Evolutionary conservation across 1,140 invertebrate species (phyloP).

Genomic region (Riptortus pedestris): DNA sequence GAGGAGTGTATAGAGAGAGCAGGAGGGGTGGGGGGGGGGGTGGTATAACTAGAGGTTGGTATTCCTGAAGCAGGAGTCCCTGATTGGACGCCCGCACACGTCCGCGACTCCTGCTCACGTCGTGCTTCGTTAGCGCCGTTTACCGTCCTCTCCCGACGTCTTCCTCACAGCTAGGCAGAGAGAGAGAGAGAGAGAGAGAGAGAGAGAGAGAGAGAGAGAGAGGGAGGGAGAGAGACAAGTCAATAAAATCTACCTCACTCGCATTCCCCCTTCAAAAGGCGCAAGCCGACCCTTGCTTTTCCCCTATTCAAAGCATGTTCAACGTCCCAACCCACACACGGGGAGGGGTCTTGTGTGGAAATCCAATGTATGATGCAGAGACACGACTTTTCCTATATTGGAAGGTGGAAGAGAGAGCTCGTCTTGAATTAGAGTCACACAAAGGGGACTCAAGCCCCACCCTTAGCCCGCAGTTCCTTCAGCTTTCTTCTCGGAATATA

Average conservation of each 20-base stretch:
- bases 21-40: not conserved
- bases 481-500: too few relatives aligned
- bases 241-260: not conserved
- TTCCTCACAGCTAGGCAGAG: not conserved
- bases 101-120: not conserved
- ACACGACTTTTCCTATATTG: not conserved
- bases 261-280: not conserved
- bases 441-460: too few relatives aligned
- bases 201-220: not conserved
- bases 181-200: not conserved
- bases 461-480: too few relatives aligned
- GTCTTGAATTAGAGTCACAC: too few relatives aligned
- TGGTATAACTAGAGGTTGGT: not conserved
- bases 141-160: not conserved
- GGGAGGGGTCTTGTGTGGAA: too few relatives aligned
- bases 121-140: constrained; percentile 8
- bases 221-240: not conserved
- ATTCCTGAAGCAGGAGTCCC: not conserved
- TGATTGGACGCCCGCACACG: constrained; percentile 8
- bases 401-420: not conserved
- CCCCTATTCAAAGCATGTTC: not conserved
- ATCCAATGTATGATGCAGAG: not conserved
- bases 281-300: not conserved
- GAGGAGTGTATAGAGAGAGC: too few relatives aligned
- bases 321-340: too few relatives aligned